A percentile compares a stretch with the other conserved stretches of the same genome.
Conservation (phyloP, 2,888 invertebrate species). For the Celastrina argiolus region DNA sequence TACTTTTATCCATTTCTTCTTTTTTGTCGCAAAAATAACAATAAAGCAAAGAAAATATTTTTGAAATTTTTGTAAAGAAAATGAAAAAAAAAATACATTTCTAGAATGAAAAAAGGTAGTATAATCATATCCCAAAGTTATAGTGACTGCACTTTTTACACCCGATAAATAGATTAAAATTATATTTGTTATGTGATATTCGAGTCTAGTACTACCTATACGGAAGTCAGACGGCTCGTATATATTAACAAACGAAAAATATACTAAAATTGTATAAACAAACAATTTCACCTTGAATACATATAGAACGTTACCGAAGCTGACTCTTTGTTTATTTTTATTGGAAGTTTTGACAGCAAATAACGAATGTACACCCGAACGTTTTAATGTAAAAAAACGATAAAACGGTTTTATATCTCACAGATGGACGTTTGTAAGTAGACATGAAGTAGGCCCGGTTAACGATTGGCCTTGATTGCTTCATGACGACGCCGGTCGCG, state of each 20-base stretch:
- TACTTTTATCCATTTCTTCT: too few relatives aligned
- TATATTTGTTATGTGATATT: too few relatives aligned
- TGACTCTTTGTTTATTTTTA: constrained; percentile 18
- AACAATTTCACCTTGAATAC: constrained; percentile 18
- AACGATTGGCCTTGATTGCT: not conserved
- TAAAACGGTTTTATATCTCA: constrained; percentile 28
- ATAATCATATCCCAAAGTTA: too few relatives aligned
- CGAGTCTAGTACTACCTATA: too few relatives aligned
- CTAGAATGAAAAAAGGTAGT: too few relatives aligned
- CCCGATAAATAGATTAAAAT: too few relatives aligned
- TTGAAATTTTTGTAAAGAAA: too few relatives aligned
- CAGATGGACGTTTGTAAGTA: constrained; percentile 26
- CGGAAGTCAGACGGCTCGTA: not conserved
- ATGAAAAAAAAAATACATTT: too few relatives aligned
- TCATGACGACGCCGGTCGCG: not conserved
- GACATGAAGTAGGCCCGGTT: constrained; percentile 22
- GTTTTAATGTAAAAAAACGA: constrained; percentile 28
- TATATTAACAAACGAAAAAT: not conserved
- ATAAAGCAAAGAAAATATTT: too few relatives aligned
- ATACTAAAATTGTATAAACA: constrained; percentile 1
- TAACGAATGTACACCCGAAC: constrained; percentile 26
- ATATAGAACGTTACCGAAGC: constrained; percentile 19
- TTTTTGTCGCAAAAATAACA: too few relatives aligned
- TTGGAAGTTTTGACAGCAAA: constrained; percentile 28
- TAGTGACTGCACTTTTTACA: too few relatives aligned